These are phyloP conservation scores for Manis pentadactyla DNA, from an alignment of 2,797 vertebrate species.

Conservation along the genomic window DNA sequence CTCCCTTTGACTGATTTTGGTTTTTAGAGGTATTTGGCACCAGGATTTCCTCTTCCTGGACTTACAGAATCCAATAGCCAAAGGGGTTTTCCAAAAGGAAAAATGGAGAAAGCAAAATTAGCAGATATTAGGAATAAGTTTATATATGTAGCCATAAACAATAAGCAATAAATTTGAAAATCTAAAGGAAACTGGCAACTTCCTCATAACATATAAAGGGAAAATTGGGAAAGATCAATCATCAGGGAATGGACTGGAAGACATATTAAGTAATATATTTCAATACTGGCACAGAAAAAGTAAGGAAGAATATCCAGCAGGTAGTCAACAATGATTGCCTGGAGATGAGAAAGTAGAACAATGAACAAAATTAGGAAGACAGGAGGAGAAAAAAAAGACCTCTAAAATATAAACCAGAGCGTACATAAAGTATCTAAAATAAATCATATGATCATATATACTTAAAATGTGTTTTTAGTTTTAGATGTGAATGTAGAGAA, in stretches of 20 bases:
- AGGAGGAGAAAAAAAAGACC: neutral
- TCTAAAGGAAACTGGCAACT: neutral
- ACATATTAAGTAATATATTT: neutral
- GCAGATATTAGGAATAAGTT: neutral
- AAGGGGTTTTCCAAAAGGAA: neutral
- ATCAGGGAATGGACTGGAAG: neutral
- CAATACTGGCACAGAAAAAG: neutral
- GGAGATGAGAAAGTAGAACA: neutral
- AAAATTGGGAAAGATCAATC: neutral
- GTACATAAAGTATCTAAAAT: neutral
- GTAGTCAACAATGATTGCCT: neutral
- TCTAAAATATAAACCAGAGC: neutral
- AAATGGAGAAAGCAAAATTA: neutral
- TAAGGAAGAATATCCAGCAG: neutral
- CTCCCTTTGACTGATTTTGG: no score
- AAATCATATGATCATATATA: neutral
- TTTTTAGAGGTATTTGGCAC: no score
- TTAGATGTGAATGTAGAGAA: neutral
- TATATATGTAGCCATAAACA: neutral
- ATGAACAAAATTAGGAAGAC: neutral
- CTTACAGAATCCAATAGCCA: neutral
- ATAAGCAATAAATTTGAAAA: neutral
- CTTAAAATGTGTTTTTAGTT: neutral
- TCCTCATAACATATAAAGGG: neutral
- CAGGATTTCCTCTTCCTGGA: no score